phyloP scores from a whole-genome alignment of 2,113 vertebrate genomes.

The Ceyx margarethae region DNA sequence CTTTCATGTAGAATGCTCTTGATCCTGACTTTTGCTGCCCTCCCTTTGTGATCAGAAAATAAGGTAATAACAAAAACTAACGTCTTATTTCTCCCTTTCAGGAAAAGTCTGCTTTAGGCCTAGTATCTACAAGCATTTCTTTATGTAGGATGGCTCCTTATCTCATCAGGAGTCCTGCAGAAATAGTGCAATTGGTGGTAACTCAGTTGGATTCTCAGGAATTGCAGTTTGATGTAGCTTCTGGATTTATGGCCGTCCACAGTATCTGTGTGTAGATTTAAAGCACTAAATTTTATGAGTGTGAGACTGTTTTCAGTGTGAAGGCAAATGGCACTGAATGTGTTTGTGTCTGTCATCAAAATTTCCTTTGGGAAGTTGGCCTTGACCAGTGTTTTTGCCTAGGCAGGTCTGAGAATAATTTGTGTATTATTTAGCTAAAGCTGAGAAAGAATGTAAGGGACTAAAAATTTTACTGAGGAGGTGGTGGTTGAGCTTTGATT shows the following conservation, averaged over 20 bases:
- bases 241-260: background rate
- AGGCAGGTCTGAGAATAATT: background rate
- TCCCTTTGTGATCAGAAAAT: background rate
- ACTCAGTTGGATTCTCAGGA: background rate
- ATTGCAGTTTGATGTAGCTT: background rate
- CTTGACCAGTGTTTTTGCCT: background rate
- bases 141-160: background rate
- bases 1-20: background rate
- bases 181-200: background rate
- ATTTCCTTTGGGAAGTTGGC: background rate
- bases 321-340: background rate
- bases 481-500: background rate
- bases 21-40: background rate
- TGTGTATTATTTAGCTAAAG: background rate
- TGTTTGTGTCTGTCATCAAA: background rate
- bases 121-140: background rate
- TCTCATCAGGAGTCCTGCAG: background rate
- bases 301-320: background rate
- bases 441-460: background rate
- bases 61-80: background rate
- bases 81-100: accelerated
- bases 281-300: background rate
- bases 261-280: background rate
- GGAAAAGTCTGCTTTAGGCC: background rate
- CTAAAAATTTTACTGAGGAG: background rate